Conservation (phyloP, 1,140 invertebrate genomes). For the Bradysia coprophila region DNA sequence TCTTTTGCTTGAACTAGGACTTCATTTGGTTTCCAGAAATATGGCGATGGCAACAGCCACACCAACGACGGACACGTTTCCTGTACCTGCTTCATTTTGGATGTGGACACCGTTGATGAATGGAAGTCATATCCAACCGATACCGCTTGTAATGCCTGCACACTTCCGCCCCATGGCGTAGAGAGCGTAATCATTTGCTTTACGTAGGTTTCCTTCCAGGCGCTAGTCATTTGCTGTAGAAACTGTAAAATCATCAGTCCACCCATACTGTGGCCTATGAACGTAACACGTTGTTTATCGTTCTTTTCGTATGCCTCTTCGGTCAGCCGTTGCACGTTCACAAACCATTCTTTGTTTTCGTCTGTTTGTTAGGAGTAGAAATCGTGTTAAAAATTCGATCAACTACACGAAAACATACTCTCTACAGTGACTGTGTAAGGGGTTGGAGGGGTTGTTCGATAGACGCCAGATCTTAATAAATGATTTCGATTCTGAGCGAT, state of each 20-base stretch:
- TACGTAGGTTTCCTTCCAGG: constrained; percentile 89
- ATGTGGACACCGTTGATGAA: constrained; percentile 59
- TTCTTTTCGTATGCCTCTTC: constrained; percentile 75
- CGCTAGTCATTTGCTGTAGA: constrained; percentile 53
- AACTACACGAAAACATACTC: too few relatives aligned
- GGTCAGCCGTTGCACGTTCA: constrained; percentile 56
- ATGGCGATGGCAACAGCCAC: constrained; percentile 74
- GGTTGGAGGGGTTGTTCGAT: too few relatives aligned
- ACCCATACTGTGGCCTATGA: constrained; percentile 93
- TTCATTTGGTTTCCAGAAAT: constrained; percentile 73
- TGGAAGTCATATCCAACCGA: constrained; percentile 92
- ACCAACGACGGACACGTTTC: constrained; percentile 87
- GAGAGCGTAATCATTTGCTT: constrained; percentile 61
- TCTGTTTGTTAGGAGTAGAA: constrained; percentile 38
- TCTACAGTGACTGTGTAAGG: too few relatives aligned
- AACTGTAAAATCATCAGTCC: constrained; percentile 76
- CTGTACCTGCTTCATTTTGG: constrained; percentile 65
- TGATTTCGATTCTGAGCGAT: too few relatives aligned
- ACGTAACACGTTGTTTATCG: constrained; percentile 53
- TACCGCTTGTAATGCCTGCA: constrained; percentile 87
- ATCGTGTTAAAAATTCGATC: neutral
- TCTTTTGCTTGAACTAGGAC: constrained; percentile 57
- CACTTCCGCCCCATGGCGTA: constrained; percentile 83
- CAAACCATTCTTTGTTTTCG: constrained; percentile 74
- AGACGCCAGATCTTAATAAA: too few relatives aligned